Evolutionary conservation across 2,797 vertebrate species (phyloP), one percentile per base, ranked within the genome.

Genomic region (Fistularia tabacaria): DNA sequence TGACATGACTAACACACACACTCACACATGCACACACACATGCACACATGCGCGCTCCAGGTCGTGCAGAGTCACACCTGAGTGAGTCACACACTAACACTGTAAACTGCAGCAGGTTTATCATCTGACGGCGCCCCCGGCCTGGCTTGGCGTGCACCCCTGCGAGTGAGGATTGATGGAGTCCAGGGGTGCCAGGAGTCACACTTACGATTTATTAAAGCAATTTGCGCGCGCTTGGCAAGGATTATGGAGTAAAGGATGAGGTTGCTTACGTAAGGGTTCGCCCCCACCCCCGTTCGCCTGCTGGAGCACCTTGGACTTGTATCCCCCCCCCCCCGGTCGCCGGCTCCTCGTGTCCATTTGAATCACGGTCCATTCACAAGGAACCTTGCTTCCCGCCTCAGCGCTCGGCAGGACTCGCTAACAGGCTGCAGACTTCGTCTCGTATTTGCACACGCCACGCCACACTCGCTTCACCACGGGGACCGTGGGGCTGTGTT

Each of bases 161-260:
- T 54, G 51, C 54, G 71, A 69, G 78, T 71, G 63, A 75, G 57
- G 56, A 59, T 44, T 47, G 51, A 68, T 51, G 51, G 14, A 36
- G 54, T 50, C 49, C 13, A 50, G 46, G 38, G 39, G 56, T 64
- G 62, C 25, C 51, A 74, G 77, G 61, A 66, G 73, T 79, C 69
- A 70, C 67, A 80, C 14, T 46, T 66, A 79, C 85, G 63, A 85
- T 69, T 86, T 85, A 84, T 86, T 87, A 76, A 85, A 82, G 63
- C 0, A 10, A 47, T 44, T 40, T 58, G 62, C 54, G 47, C 46
- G 42, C 51, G 49, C 14, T n/a, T 41, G 54, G 45, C 50, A 15
- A 40, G 49, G 52, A 42, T 53, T 66, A 46, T 42, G 45, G 59
- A 64, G 48, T 38, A 62, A 38, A 57, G 55, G 51, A 57, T 59